These are phyloP conservation scores for Enteromius anoplus DNA, from an alignment of 2,797 vertebrate genomes.

Conservation along the genomic window DNA sequence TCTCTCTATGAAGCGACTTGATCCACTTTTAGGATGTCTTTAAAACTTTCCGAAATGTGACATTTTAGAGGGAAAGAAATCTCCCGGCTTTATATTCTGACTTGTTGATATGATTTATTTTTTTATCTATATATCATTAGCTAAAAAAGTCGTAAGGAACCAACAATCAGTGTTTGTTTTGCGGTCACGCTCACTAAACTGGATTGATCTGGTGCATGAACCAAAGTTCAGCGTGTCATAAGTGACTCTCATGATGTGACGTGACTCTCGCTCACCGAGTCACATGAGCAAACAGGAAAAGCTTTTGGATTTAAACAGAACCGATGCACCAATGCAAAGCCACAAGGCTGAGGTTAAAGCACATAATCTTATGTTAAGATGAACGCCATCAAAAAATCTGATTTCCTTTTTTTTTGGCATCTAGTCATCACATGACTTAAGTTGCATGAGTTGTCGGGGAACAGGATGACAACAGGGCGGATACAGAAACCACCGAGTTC, in stretches of 20 bases:
- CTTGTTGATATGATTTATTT: too few species aligned
- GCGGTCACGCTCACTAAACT: neutral
- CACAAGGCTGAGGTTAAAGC: neutral
- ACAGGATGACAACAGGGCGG: slow-evolving; percentile 58
- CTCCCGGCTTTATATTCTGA: neutral
- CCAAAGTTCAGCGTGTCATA: slow-evolving; percentile 20
- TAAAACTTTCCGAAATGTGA: neutral
- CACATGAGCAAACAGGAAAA: slow-evolving; percentile 52
- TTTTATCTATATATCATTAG: neutral
- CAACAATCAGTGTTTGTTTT: neutral
- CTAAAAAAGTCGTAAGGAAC: neutral
- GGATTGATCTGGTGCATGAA: neutral
- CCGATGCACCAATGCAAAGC: neutral
- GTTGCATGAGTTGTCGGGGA: slow-evolving; percentile 1
- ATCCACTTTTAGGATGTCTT: neutral
- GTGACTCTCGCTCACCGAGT: neutral
- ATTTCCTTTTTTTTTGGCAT: neutral
- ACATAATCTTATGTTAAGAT: neutral
- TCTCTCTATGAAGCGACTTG: neutral
- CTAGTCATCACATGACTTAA: neutral
- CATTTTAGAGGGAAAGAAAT: neutral
- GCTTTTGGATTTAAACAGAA: neutral
- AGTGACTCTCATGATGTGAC: slow-evolving; percentile 16
- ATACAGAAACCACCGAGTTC: slow-evolving; percentile 44
- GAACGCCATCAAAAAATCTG: neutral